phyloP scores from a whole-genome alignment of 2,113 vertebrate genomes.

The Cynoglossus semilaevis region DNA sequence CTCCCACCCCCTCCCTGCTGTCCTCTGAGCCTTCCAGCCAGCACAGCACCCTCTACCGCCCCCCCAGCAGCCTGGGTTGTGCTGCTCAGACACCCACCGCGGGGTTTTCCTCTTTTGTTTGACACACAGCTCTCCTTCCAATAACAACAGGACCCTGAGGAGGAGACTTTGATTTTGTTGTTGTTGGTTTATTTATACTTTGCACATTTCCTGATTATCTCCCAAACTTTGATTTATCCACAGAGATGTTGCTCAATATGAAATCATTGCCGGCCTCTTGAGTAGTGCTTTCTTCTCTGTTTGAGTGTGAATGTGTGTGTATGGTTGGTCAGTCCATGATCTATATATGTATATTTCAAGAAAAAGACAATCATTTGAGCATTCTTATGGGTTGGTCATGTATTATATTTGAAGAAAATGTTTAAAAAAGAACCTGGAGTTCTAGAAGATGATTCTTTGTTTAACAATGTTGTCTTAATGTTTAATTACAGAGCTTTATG shows the following conservation, averaged over 20 bases:
- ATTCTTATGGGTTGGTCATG: constrained; percentile 54
- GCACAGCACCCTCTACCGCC: constrained; percentile 86
- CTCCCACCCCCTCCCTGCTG: constrained; percentile 91
- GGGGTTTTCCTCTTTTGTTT: constrained; percentile 97
- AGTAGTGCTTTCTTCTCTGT: constrained; percentile 62
- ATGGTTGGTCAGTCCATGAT: constrained; percentile 49
- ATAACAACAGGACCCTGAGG: constrained; percentile 59
- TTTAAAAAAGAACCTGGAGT: constrained; percentile 34
- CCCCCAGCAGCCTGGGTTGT: constrained; percentile 91
- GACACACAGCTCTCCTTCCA: constrained; percentile 73
- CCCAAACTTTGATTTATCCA: constrained; percentile 35
- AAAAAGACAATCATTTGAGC: constrained; percentile 76
- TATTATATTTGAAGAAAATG: constrained; percentile 51
- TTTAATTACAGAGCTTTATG: constrained; percentile 65
- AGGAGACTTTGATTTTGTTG: constrained; percentile 56
- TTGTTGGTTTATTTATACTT: constrained; percentile 59
- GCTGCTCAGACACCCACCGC: constrained; percentile 87
- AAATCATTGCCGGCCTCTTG: constrained; percentile 58
- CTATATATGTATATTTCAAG: constrained; percentile 58
- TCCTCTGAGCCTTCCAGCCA: constrained; percentile 85
- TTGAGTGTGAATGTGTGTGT: constrained; percentile 52
- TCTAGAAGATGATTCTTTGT: constrained; percentile 50
- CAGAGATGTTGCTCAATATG: constrained; percentile 56
- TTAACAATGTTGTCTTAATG: constrained; percentile 58
- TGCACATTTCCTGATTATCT: constrained; percentile 21